Conservation (phyloP, 1,140 invertebrate species). For the Oreohelix idahoensis region DNA sequence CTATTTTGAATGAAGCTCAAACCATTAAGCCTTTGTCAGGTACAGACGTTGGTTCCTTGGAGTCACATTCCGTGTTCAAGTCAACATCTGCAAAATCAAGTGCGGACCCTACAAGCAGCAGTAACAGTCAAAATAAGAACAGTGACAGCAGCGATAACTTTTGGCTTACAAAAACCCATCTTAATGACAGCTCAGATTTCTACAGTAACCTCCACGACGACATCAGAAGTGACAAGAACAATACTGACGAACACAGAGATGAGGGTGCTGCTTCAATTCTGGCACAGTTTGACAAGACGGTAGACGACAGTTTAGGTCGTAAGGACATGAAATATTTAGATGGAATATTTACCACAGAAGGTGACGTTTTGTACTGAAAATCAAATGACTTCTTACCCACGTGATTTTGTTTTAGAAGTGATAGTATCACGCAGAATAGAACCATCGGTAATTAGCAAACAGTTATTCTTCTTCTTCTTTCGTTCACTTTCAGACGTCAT, state of each 20-base stretch:
- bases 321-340: neutral
- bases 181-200: too few relatives aligned
- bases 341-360: neutral
- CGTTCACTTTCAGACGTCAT: too few relatives aligned
- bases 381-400: too few relatives aligned
- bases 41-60: neutral
- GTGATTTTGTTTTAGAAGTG: too few relatives aligned
- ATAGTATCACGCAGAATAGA: too few relatives aligned
- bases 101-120: neutral
- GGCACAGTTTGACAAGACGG: neutral
- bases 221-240: neutral
- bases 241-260: neutral
- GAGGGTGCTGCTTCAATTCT: neutral
- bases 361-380: slow-evolving; percentile 15
- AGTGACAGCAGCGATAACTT: neutral
- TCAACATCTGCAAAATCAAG: neutral
- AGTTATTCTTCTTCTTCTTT: too few relatives aligned
- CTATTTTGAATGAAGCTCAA: neutral
- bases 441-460: too few relatives aligned
- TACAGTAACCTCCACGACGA: too few relatives aligned
- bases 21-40: neutral
- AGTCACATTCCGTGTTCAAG: neutral
- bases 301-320: neutral
- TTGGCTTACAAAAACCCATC: neutral
- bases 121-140: neutral